Conservation (phyloP, 2,113 vertebrate genomes). For the Chroicocephalus ridibundus region DNA sequence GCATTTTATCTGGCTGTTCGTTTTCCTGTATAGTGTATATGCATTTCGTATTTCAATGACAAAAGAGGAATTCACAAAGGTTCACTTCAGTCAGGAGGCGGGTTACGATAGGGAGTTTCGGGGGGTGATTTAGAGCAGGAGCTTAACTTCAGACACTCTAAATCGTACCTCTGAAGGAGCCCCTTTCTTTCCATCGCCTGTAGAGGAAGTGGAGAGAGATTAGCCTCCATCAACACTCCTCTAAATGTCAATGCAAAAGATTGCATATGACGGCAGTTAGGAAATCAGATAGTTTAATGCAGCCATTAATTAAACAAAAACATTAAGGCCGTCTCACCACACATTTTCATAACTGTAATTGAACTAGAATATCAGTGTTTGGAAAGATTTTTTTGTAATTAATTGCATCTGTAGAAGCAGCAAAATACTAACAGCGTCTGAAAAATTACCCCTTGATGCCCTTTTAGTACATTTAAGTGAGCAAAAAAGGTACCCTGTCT, state of each 20-base stretch:
- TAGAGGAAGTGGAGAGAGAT: conserved; percentile 37
- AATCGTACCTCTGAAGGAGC: conserved; percentile 10
- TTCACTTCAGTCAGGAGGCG: background rate
- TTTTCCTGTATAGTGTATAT: background rate
- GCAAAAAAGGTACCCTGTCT: background rate
- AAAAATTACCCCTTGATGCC: conserved; percentile 5
- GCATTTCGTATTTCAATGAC: background rate
- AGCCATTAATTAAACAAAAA: conserved; percentile 46
- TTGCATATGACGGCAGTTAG: background rate
- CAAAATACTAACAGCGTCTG: background rate
- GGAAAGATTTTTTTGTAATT: conserved; percentile 11
- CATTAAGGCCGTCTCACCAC: background rate
- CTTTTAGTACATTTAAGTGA: background rate
- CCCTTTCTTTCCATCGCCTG: conserved; percentile 4
- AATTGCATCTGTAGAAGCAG: background rate
- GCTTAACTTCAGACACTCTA: conserved; percentile 6
- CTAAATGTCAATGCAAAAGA: background rate
- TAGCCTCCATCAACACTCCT: conserved; percentile 36
- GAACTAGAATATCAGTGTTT: conserved; percentile 14
- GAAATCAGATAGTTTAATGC: conserved; percentile 33
- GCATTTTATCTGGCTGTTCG: background rate
- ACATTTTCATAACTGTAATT: background rate
- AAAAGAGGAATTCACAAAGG: conserved; percentile 10
- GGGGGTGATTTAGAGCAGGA: background rate
- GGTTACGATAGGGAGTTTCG: rapidly evolving